Evolutionary conservation across 2,888 invertebrate genomes (phyloP), one percentile per base, ranked within the genome.

Genomic region (Andrena minutula): DNA sequence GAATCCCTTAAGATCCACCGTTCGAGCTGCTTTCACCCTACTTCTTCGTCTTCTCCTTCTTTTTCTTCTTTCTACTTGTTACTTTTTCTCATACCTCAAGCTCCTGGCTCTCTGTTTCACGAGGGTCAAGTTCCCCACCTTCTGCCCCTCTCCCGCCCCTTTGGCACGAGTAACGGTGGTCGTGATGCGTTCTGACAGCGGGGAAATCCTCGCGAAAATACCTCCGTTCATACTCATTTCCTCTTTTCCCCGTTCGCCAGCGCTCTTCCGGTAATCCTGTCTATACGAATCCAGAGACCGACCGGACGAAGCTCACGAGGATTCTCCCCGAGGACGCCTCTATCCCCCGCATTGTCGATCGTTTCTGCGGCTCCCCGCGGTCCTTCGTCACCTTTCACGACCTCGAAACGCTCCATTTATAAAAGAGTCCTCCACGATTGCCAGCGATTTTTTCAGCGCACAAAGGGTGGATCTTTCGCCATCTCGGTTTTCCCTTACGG

Each of bases 1-100:
- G 84, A 91, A 92, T 92, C 91, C 91, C 88, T 88, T 89, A 90
- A 91, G 90, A 90, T 90, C 86, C 78, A 70, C 60, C 75, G 71
- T 73, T 56, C 56, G 61, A 66, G 61, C 68, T 49, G 49, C 60
- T 71, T 65, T 75, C 60, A 56, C 65, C 26, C 30, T 26, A 51
- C 60, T 16, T 28, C 65, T 53, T 66, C 60, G 20, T 71, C 68
- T 7, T 16, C 53, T 60, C 23, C 32, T 58, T 56, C 58, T 60
- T 20, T 16, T 10, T 56, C 53, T n/a, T 26, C n/a, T 23, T 58
- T 47, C 61, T 28, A 51, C 53, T 47, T 41, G 32, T 16, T 28
- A 30, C 28, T 12, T 41, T 35, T n/a, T 28, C 47, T 26, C 64
- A 61, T 56, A n/a, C 16, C 41, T 56, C 41, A 41, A 41, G 41